phyloP scores from a whole-genome alignment of 2,888 invertebrate genomes.

The Chrysotoxum bicinctum region DNA sequence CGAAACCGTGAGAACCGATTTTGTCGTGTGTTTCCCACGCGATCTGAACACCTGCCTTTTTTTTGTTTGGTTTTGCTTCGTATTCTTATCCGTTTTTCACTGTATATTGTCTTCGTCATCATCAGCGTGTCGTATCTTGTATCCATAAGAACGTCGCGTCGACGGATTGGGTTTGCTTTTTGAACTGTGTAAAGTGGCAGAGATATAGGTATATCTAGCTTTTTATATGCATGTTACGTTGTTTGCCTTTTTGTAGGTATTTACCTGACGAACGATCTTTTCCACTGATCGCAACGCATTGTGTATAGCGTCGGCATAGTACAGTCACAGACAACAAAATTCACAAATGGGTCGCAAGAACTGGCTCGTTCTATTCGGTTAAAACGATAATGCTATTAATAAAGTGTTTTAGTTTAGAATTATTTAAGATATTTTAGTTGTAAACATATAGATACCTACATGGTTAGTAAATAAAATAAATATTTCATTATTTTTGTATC shows the following conservation, averaged over 20 bases:
- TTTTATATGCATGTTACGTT: background rate
- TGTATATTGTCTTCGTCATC: slow-evolving; percentile 40
- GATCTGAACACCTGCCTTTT: slow-evolving; percentile 82
- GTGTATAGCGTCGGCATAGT: background rate
- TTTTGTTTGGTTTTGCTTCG: slow-evolving; percentile 48
- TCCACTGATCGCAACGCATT: slow-evolving; percentile 29
- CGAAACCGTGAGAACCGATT: slow-evolving; percentile 82
- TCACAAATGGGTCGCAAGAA: background rate
- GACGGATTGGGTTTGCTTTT: slow-evolving; percentile 35
- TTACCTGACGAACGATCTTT: slow-evolving; percentile 41
- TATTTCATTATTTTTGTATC: too few species aligned
- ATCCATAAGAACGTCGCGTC: background rate
- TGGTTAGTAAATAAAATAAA: too few species aligned
- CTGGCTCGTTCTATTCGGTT: too few species aligned
- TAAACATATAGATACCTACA: too few species aligned
- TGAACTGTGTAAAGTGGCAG: slow-evolving; percentile 25
- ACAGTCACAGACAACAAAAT: background rate
- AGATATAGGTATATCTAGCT: slow-evolving; percentile 51
- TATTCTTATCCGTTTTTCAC: slow-evolving; percentile 52
- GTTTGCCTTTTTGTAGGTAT: background rate
- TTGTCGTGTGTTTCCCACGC: slow-evolving; percentile 82
- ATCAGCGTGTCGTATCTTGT: slow-evolving; percentile 1
- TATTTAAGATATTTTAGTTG: too few species aligned
- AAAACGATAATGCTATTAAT: too few species aligned
- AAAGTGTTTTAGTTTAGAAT: too few species aligned